Evolutionary conservation across 2,797 vertebrate species (phyloP), one percentile per base, ranked within the genome.

Genomic region (Gambusia yucatana): DNA sequence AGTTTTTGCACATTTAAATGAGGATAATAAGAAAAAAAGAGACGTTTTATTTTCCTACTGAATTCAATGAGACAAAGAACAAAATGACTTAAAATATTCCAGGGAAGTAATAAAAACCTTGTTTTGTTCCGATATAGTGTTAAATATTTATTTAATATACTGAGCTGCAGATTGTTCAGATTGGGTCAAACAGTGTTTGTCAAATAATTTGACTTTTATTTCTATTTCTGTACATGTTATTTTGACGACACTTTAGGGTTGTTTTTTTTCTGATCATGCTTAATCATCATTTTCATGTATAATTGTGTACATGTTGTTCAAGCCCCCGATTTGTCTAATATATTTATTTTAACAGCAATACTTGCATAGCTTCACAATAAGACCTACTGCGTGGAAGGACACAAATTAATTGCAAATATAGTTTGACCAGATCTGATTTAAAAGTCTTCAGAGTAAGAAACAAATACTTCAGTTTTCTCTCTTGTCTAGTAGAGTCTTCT

Each of bases 1-100:
- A 55, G 79, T 77, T 65, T 94, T 94, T 95, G 92, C 93, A 94
- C 94, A 94, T 73, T 83, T 87, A 57, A 52, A 73, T 4, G 47
- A 84, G 50, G 86, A 82, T 82, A 89, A 89, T 80, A 75, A 82
- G 79, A 89, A 83, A 88, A 75, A 84, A 80, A 79, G 48, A 79
- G 76, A 73, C 47, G 88, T 67, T 92, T 52, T 93, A 92, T 94
- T 93, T 93, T 94, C 85, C 83, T 91, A 91, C 70, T 80, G 30
- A 87, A 78, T 72, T 76, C 39, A 80, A 33, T 67, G 84, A 92
- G 81, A 89, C 69, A 30, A 0, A 77, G 82, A 92, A 89, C 89
- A 90, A 91, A 75, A 71, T 61, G 6, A 78, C 22, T 77, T 82
- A 4, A 30, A 78, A 72, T 73, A 3, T 67, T 79, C 78, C 10